phyloP scores from a whole-genome alignment of 2,797 vertebrate species.

The Sarcophilus harrisii region DNA sequence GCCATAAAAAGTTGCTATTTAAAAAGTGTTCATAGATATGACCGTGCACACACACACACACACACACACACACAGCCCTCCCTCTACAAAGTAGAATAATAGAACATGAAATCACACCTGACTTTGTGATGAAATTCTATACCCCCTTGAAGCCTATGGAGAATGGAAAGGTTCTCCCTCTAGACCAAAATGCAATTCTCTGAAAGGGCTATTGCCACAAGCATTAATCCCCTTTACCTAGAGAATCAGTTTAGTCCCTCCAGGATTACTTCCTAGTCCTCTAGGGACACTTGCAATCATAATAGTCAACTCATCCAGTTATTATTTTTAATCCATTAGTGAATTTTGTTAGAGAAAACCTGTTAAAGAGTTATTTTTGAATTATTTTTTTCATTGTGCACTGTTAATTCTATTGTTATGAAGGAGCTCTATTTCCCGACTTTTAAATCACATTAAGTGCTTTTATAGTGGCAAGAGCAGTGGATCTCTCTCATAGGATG shows the following conservation, averaged over 20 bases:
- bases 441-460: not conserved
- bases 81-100: not conserved
- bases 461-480: not conserved
- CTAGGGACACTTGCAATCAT: not conserved
- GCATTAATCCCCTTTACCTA: not conserved
- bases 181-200: not conserved
- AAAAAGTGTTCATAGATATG: not conserved
- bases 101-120: not conserved
- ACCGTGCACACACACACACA: not conserved
- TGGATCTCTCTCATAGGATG: not conserved
- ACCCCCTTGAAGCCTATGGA: not conserved
- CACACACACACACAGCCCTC: not conserved
- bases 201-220: not conserved
- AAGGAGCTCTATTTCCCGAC: not conserved
- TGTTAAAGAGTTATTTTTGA: not conserved
- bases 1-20: constrained; percentile 5
- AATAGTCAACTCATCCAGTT: not conserved
- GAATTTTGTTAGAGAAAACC: not conserved
- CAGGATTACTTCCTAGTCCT: not conserved
- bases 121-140: not conserved
- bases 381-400: not conserved
- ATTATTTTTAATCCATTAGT: not conserved
- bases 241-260: not conserved
- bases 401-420: not conserved
- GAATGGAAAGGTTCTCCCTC: not conserved